Evolutionary conservation across 2,888 invertebrate genomes (phyloP).

Genomic region (Cylloceria caligata): DNA sequence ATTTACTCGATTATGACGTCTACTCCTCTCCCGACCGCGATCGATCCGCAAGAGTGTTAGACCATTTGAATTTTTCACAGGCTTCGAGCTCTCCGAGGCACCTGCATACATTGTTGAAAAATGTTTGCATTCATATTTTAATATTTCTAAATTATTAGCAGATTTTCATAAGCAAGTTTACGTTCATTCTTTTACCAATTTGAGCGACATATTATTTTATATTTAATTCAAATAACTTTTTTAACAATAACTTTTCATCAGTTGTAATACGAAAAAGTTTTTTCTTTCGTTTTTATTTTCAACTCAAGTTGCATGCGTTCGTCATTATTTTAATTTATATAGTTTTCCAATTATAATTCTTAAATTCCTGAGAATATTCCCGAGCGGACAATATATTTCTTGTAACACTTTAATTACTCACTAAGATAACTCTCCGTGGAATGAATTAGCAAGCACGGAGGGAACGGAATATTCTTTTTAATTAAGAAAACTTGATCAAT

Average conservation of each 20-base stretch:
- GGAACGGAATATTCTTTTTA: conserved; percentile 38
- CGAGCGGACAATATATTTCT: conserved; percentile 31
- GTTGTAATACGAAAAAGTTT: neutral
- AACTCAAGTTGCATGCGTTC: neutral
- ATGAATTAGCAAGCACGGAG: conserved; percentile 34
- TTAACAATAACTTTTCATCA: neutral
- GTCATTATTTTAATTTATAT: neutral
- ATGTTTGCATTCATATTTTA: neutral
- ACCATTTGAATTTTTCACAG: neutral
- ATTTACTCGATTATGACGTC: conserved; percentile 66
- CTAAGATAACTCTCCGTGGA: neutral
- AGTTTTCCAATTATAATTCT: conserved; percentile 11
- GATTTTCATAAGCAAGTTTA: neutral
- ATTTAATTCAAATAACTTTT: too few relatives aligned
- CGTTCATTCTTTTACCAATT: too few relatives aligned
- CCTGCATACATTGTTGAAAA: neutral
- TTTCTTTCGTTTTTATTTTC: neutral
- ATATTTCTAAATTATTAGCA: neutral
- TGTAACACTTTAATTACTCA: conserved; percentile 46
- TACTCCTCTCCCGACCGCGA: neutral
- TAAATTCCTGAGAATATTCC: neutral
- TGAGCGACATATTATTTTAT: too few relatives aligned
- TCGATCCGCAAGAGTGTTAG: conserved; percentile 10
- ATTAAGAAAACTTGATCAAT: conserved; percentile 44
- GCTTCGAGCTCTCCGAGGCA: neutral